These are phyloP conservation scores for Engraulis encrasicolus DNA, from an alignment of 2,113 vertebrate genomes.

Conservation along the genomic window DNA sequence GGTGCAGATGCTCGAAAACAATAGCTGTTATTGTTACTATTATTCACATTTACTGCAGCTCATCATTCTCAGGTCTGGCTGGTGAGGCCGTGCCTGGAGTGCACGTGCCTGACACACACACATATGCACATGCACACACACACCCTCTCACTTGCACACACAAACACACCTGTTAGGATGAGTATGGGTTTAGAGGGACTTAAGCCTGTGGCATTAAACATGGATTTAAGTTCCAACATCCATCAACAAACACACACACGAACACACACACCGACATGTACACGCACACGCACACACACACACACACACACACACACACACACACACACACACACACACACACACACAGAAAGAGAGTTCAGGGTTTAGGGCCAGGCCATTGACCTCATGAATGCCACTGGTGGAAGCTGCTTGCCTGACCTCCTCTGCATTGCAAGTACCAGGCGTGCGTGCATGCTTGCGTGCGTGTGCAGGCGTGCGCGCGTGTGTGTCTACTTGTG, in stretches of 20 bases:
- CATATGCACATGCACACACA: slow-evolving; percentile 16
- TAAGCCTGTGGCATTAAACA: neutral
- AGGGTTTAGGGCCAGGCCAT: neutral
- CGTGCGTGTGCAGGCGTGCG: neutral
- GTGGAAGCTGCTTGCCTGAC: neutral
- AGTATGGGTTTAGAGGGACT: neutral
- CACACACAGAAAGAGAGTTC: neutral
- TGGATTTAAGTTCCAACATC: neutral
- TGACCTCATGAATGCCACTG: neutral
- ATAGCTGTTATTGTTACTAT: too few species aligned
- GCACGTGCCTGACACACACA: too few species aligned
- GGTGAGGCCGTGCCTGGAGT: too few species aligned
- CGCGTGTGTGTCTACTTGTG: neutral
- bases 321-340: neutral
- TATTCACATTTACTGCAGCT: too few species aligned
- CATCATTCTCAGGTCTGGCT: too few species aligned
- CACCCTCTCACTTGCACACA: slow-evolving; percentile 39
- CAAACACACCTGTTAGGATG: neutral
- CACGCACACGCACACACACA: neutral
- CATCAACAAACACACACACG: neutral
- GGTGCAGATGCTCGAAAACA: too few species aligned
- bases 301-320: neutral
- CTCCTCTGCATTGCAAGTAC: neutral
- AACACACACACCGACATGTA: neutral
- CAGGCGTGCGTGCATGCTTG: neutral